A percentile compares a stretch with the other conserved stretches of the same genome.
phyloP scores from a whole-genome alignment of 1,140 invertebrate species.

The Leptopilina clavipes region DNA sequence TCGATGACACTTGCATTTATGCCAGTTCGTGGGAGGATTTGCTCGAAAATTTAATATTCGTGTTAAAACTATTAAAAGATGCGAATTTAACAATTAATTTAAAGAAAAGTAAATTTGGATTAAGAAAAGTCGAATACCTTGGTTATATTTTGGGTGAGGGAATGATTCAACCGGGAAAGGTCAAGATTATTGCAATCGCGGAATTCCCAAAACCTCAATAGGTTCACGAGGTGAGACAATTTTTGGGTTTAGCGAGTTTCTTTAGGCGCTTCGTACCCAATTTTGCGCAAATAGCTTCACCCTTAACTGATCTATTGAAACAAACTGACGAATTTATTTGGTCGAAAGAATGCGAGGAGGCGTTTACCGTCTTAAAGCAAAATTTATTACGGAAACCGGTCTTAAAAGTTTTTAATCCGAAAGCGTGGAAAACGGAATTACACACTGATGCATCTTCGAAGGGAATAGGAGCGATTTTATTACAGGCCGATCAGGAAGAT shows the following conservation, averaged over 20 bases:
- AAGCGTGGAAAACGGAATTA: slow-evolving; percentile 29
- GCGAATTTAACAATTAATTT: slow-evolving; percentile 57
- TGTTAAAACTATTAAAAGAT: slow-evolving; percentile 49
- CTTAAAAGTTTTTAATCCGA: slow-evolving; percentile 36
- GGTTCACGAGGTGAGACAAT: slow-evolving; percentile 53
- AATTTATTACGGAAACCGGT: slow-evolving; percentile 31
- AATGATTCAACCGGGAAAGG: slow-evolving; percentile 45
- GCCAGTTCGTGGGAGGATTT: neutral
- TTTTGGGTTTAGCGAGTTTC: slow-evolving; percentile 67
- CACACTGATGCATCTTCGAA: slow-evolving; percentile 33
- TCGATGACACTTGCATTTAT: neutral
- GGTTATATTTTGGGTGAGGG: slow-evolving; percentile 46
- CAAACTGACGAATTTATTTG: slow-evolving; percentile 29
- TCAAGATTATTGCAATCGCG: slow-evolving; percentile 49
- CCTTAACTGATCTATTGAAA: slow-evolving; percentile 30
- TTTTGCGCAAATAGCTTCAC: slow-evolving; percentile 29
- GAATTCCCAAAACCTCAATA: slow-evolving; percentile 14
- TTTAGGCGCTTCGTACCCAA: slow-evolving; percentile 59
- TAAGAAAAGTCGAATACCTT: slow-evolving; percentile 51
- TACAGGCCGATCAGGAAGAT: slow-evolving; percentile 18
- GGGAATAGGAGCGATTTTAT: slow-evolving; percentile 36
- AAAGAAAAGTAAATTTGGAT: slow-evolving; percentile 57
- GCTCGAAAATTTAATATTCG: neutral
- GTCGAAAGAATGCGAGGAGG: neutral
- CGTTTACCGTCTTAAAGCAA: neutral